Evolutionary conservation across 2,888 invertebrate species (phyloP).

Genomic region (Galeruca laticollis): DNA sequence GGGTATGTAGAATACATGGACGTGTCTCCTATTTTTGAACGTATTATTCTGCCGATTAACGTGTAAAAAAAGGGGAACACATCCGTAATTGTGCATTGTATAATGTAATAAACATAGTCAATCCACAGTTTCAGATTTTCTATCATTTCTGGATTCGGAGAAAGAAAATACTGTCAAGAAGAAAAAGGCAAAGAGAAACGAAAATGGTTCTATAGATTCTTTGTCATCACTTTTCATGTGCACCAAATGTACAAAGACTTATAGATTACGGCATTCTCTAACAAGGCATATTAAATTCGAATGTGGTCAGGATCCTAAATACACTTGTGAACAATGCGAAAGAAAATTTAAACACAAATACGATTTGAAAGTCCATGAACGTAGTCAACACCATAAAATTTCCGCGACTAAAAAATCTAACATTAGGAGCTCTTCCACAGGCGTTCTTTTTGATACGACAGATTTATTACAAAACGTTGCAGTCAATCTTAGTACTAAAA

Average conservation of each 20-base stretch:
- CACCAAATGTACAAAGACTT: conserved; percentile 68
- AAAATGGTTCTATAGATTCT: conserved; percentile 34
- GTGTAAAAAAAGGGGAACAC: background rate
- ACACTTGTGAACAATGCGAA: conserved; percentile 73
- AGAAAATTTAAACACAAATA: conserved; percentile 71
- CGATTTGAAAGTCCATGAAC: conserved; percentile 67
- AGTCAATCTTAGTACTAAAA: background rate
- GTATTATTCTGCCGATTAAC: background rate
- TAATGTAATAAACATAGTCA: background rate
- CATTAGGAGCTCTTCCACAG: background rate
- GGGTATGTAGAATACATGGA: background rate
- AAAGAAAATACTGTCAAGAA: conserved; percentile 40
- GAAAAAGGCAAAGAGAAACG: conserved; percentile 5
- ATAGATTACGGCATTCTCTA: conserved; percentile 68
- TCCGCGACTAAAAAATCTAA: background rate
- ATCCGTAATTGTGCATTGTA: background rate
- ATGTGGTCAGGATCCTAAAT: conserved; percentile 72
- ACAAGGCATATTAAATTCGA: conserved; percentile 70
- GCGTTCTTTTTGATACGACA: conserved; percentile 1
- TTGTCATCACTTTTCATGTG: conserved; percentile 61
- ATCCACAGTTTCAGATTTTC: conserved; percentile 25
- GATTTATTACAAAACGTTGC: conserved; percentile 10
- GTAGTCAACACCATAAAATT: conserved; percentile 59
- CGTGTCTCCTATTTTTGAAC: background rate
- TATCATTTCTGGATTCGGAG: conserved; percentile 28